Percentiles rank a stretch among this genome's conserved stretches.
Evolutionary conservation across 2,113 vertebrate species (phyloP).

Genomic region (Typhlomys cinereus): DNA sequence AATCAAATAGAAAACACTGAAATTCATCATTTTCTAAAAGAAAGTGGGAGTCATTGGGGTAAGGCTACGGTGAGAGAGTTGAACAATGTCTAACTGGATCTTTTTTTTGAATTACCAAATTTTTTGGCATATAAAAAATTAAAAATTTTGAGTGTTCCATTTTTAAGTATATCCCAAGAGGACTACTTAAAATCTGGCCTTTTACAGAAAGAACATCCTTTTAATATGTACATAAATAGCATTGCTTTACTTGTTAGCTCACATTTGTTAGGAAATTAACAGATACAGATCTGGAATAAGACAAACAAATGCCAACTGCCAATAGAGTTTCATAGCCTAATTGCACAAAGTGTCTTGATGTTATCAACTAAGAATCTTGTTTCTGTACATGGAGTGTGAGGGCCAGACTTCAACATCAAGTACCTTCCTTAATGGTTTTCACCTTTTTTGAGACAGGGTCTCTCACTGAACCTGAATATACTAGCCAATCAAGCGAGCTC

Average conservation of each 20-base stretch:
- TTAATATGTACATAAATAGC: neutral
- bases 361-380: neutral
- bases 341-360: neutral
- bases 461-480: no score
- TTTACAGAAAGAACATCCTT: neutral
- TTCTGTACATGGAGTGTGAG: no score
- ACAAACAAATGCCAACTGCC: neutral
- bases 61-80: neutral
- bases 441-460: no score
- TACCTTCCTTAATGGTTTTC: no score
- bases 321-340: neutral
- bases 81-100: neutral
- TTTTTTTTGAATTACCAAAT: neutral
- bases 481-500: no score
- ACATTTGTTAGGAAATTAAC: neutral
- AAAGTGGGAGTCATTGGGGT: neutral
- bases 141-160: neutral
- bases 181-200: neutral
- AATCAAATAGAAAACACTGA: neutral
- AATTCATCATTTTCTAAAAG: neutral
- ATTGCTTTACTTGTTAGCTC: no score
- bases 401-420: no score
- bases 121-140: neutral
- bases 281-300: neutral
- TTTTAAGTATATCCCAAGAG: neutral